A percentile compares a stretch with the other conserved stretches of the same genome.
Conservation (phyloP, 2,888 invertebrate species). For the Macrophya alboannulata region DNA sequence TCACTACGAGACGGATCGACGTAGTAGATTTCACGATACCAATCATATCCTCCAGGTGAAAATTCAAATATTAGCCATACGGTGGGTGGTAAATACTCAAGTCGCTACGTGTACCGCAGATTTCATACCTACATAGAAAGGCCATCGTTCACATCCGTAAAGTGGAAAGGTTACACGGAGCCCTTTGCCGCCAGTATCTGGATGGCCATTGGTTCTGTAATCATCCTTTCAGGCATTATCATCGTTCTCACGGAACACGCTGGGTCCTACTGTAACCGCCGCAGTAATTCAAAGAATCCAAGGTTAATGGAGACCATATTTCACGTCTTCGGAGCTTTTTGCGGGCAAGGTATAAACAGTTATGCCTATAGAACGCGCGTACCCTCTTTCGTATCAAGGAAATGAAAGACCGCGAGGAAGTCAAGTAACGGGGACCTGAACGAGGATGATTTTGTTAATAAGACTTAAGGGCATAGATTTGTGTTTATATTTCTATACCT, state of each 20-base stretch:
- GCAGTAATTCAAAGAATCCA: not conserved
- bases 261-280: not conserved
- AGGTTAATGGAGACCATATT: constrained; percentile 70
- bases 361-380: not conserved
- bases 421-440: not conserved
- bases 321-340: constrained; percentile 73
- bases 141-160: constrained; percentile 70
- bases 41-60: constrained; percentile 61
- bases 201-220: constrained; percentile 69
- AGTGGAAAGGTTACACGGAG: constrained; percentile 74
- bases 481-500: not conserved
- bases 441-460: not conserved
- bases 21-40: constrained; percentile 75
- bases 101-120: constrained; percentile 63
- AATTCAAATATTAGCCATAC: not conserved
- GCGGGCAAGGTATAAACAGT: constrained; percentile 71
- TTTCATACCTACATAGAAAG: constrained; percentile 74
- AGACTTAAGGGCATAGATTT: not conserved
- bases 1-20: constrained; percentile 73
- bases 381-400: too few species aligned
- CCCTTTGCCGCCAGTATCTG: constrained; percentile 75
- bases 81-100: not conserved
- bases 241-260: constrained; percentile 67
- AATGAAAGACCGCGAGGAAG: not conserved
- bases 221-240: constrained; percentile 66